Percentiles rank a stretch among this genome's conserved stretches.
Conservation (phyloP, 37 sponge, comb jelly and placozoan species). For the Haliclona indistincta region DNA sequence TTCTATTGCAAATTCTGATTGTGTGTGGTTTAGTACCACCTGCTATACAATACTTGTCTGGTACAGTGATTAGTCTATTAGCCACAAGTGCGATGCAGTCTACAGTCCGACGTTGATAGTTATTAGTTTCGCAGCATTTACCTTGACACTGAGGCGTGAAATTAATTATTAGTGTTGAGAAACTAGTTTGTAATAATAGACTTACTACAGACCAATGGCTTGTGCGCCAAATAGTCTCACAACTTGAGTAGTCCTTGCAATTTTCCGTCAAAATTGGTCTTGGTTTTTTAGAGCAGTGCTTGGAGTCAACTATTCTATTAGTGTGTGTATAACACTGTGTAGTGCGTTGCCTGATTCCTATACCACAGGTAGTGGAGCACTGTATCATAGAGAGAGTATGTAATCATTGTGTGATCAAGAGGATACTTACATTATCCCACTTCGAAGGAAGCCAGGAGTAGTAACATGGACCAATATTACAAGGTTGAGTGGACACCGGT, state of each 20-base stretch:
- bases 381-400: not conserved
- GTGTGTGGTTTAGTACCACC: not conserved
- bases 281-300: no score
- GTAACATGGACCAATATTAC: conserved; percentile 7
- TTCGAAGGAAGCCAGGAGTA: not conserved
- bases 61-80: not conserved
- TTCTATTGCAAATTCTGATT: not conserved
- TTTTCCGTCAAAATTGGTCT: no score
- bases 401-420: not conserved
- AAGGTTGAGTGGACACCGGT: not conserved
- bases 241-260: no score
- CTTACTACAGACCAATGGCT: not conserved
- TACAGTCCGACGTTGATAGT: not conserved
- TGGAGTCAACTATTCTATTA: no score
- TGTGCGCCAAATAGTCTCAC: no score
- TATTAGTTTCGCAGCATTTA: not conserved
- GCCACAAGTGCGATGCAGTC: not conserved
- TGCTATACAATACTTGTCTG: not conserved
- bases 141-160: not conserved
- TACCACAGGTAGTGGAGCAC: not conserved
- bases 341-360: no score
- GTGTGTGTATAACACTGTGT: no score
- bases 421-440: conserved; percentile 21
- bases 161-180: not conserved
- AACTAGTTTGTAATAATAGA: not conserved